These are phyloP conservation scores for Montipora capitata DNA, from an alignment of 92 coral and sea anemone genomes.

Conservation along the genomic window DNA sequence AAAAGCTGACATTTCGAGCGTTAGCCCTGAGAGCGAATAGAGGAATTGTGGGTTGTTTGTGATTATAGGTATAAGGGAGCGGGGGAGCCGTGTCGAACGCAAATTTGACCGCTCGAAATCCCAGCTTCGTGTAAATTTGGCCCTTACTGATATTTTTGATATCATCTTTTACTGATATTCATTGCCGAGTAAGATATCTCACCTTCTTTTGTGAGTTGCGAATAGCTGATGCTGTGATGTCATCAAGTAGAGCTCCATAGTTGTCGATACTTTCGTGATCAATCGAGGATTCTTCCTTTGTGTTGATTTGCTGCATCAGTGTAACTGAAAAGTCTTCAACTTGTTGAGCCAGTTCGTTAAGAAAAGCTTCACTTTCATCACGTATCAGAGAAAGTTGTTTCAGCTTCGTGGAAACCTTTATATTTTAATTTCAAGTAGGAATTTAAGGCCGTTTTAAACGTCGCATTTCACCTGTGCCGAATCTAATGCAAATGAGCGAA, in stretches of 20 bases:
- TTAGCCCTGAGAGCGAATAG: too few relatives aligned
- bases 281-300: conserved; percentile 19
- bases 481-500: too few relatives aligned
- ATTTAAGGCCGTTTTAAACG: too few relatives aligned
- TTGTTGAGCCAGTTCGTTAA: conserved; percentile 23
- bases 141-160: too few relatives aligned
- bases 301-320: conserved; percentile 37
- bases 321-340: conserved; percentile 50
- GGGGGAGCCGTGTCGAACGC: too few relatives aligned
- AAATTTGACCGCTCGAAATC: too few relatives aligned
- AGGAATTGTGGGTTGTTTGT: too few relatives aligned
- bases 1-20: too few relatives aligned
- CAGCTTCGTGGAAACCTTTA: conserved; percentile 25
- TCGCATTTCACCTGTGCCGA: too few relatives aligned
- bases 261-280: conserved; percentile 18
- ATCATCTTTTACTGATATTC: not conserved
- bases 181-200: not conserved
- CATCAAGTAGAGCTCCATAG: conserved; percentile 28
- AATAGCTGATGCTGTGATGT: conserved; percentile 37
- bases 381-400: not conserved
- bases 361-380: conserved; percentile 31
- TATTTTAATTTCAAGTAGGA: too few relatives aligned
- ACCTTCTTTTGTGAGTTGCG: conserved; percentile 40
- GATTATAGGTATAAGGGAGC: too few relatives aligned
- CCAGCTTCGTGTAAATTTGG: too few relatives aligned